Percentiles rank a stretch among this genome's conserved stretches.
phyloP scores from a whole-genome alignment of 2,113 vertebrate genomes.

The Alligator mississippiensis region DNA sequence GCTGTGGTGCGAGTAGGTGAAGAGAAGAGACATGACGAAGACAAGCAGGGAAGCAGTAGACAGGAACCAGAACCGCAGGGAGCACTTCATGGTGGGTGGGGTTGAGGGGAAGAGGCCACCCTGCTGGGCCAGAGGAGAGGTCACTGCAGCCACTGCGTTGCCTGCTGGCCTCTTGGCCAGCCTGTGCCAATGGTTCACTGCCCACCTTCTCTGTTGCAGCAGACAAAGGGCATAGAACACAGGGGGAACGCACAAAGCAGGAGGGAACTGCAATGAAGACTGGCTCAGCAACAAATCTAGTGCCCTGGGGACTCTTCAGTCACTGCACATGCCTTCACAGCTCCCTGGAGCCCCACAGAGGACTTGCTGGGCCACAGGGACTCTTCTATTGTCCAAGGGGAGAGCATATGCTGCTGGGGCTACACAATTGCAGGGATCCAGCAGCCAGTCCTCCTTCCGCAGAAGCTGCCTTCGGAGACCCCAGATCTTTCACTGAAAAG shows the following conservation, averaged over 20 bases:
- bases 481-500: slow-evolving; percentile 37
- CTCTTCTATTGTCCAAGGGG: not conserved
- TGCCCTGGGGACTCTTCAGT: not conserved
- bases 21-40: slow-evolving; percentile 95
- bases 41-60: slow-evolving; percentile 87
- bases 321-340: not conserved
- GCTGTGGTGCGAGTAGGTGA: slow-evolving; percentile 93
- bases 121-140: slow-evolving; percentile 10
- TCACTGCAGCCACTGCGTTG: slow-evolving; percentile 32
- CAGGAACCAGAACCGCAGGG: slow-evolving; percentile 91
- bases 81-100: slow-evolving; percentile 86
- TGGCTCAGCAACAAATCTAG: not conserved
- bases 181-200: not conserved
- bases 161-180: not conserved
- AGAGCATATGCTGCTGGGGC: not conserved
- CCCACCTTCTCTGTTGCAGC: not conserved
- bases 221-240: slow-evolving; percentile 36
- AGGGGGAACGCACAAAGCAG: not conserved
- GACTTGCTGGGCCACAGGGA: slow-evolving; percentile 58
- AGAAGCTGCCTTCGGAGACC: slow-evolving; percentile 43
- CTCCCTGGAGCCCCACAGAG: not conserved
- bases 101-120: not conserved
- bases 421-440: slow-evolving; percentile 21
- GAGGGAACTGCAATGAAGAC: not conserved
- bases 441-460: slow-evolving; percentile 37